Base-by-base conservation (phyloP, 1,140 invertebrate species). In the Drosophila azteca region DNA sequence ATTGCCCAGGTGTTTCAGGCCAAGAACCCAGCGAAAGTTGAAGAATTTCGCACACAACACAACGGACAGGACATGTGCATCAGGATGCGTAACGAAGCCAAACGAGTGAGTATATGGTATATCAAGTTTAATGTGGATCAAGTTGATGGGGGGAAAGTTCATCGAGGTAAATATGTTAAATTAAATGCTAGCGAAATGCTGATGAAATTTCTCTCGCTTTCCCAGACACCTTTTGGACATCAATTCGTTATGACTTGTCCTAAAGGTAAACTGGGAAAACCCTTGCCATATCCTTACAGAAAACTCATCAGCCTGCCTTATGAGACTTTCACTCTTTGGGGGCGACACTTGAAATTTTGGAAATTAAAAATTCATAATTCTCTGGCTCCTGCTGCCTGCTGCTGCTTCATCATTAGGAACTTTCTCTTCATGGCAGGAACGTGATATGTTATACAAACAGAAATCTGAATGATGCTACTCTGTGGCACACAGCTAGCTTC, bases 1-100 rank as follows among this genome's bases (percentile, higher is more conserved):
- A 82, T 82, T 75, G 62, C n/a, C 35, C 82, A 87, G 74, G 83
- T 88, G 74, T 64, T 75, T 43, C 17, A 51, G 31, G 26, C 5
- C 67, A 69, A 57, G 77, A 80, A 46, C 50, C 39, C 63, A 64
- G 59, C 60, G 48, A 65, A 81, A 64, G 60, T 65, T 51, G 45
- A 58, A 49, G 50, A 61, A 58, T 57, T 57, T 52, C 13, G 41
- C 20, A 20, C 17, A 17, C 46, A 29, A 24, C 31, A 48, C 53
- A 45, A 41, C 29, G 35, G 29, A 48, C 26, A 29, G 31, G 58
- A n/a, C 6, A 24, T 49, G 31, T 13, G 49, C 49, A 52, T 41
- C 17, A 4, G 15, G 51, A 57, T 22, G 52, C 51, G 17, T 31
- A 6, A 26, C 31, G 4, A 6, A 29, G 26, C 29, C 7, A 7